Conservation (phyloP, 2,113 vertebrate genomes). For the Sclerurus mexicanus region DNA sequence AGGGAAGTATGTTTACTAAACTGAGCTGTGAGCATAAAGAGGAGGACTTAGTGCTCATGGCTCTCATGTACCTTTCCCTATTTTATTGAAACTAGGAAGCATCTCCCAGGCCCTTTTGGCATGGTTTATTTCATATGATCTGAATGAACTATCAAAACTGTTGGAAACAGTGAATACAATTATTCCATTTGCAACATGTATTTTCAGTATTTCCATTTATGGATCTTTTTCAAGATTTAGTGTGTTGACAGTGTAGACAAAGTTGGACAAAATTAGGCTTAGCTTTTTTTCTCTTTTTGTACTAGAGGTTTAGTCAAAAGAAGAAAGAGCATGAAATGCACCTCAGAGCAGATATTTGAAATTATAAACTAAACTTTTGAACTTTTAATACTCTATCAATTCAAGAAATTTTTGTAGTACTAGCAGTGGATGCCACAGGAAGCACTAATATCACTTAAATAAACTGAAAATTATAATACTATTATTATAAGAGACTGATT, state of each 20-base stretch:
- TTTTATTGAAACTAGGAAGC: background rate
- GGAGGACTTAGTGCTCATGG: background rate
- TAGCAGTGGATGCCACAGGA: background rate
- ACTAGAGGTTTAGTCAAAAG: background rate
- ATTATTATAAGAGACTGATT: background rate
- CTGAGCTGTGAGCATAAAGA: background rate
- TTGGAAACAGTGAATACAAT: background rate
- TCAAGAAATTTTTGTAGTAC: background rate
- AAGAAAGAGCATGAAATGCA: background rate
- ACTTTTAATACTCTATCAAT: background rate
- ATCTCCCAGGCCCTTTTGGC: background rate
- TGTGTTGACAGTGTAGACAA: background rate
- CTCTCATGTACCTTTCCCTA: background rate
- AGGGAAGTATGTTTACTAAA: conserved; percentile 51
- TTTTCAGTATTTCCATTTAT: background rate
- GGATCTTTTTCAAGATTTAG: background rate
- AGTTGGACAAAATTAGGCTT: background rate
- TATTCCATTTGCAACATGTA: background rate
- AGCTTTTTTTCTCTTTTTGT: background rate
- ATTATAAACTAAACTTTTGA: background rate
- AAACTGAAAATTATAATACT: background rate
- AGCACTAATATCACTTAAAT: background rate
- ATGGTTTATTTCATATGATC: background rate
- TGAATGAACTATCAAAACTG: background rate
- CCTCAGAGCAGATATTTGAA: background rate